Evolutionary conservation across 2,113 vertebrate species (phyloP).

Genomic region (Nestor notabilis): DNA sequence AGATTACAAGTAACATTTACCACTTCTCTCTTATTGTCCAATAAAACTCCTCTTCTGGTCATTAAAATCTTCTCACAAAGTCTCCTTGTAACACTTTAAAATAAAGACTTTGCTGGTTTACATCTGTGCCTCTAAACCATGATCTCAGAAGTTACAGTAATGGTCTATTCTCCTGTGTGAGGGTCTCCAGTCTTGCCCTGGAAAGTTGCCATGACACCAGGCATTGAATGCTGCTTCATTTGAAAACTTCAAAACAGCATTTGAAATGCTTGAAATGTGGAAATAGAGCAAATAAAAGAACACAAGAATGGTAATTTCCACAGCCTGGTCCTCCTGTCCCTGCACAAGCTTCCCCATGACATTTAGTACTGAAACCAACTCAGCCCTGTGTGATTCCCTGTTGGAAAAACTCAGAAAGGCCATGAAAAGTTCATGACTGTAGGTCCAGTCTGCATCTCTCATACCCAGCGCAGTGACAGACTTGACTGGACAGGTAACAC

Average conservation of each 20-base stretch:
- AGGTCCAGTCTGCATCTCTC: not conserved
- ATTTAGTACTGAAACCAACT: not conserved
- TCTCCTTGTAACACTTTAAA: not conserved
- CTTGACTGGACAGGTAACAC: not conserved
- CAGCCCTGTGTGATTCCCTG: not conserved
- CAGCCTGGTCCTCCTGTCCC: not conserved
- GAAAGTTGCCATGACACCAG: not conserved
- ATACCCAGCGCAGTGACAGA: not conserved
- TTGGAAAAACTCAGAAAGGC: not conserved
- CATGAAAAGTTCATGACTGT: not conserved
- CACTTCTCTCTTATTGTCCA: not conserved
- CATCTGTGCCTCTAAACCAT: not conserved
- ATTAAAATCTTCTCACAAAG: not conserved
- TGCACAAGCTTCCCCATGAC: not conserved
- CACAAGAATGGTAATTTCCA: not conserved
- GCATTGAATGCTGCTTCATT: not conserved
- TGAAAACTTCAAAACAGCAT: not conserved
- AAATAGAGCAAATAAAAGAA: not conserved
- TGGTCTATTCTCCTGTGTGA: not conserved
- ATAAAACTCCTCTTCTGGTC: not conserved
- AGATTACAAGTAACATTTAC: not conserved
- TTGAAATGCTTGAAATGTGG: not conserved
- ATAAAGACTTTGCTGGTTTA: not conserved
- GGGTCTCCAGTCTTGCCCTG: not conserved
- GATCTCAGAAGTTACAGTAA: not conserved